phyloP scores from a whole-genome alignment of 1,140 invertebrate species.

The Drosophila bocki region DNA sequence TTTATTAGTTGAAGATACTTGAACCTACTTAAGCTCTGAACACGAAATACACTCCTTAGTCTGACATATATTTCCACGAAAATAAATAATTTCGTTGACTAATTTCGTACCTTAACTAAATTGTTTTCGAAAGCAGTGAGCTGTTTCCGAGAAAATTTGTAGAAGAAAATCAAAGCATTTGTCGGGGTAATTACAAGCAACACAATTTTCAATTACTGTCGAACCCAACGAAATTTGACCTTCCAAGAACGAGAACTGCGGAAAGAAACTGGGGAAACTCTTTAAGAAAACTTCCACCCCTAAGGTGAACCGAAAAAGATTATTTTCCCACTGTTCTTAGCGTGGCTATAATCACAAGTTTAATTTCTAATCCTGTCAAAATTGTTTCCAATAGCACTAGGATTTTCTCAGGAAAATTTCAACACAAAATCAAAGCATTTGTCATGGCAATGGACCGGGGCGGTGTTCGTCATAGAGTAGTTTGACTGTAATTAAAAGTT shows the following conservation, averaged over 20 bases:
- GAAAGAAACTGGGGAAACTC: neutral
- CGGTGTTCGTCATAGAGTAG: slow-evolving; percentile 55
- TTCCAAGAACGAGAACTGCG: neutral
- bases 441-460: slow-evolving; percentile 36
- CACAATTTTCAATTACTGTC: slow-evolving; percentile 20
- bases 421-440: slow-evolving; percentile 52
- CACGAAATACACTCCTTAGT: neutral
- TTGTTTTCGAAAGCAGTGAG: slow-evolving; percentile 2
- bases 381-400: slow-evolving; percentile 30
- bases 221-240: slow-evolving; percentile 16
- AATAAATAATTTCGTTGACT: neutral
- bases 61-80: neutral
- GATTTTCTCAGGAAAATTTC: slow-evolving; percentile 36
- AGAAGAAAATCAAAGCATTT: slow-evolving; percentile 10
- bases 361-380: slow-evolving; percentile 24
- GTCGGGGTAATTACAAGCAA: slow-evolving; percentile 13
- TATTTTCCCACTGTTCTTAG: slow-evolving; percentile 15
- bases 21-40: neutral
- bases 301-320: neutral
- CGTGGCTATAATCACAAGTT: slow-evolving; percentile 34
- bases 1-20: neutral
- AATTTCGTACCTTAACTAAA: neutral
- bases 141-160: neutral
- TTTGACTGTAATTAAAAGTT: slow-evolving; percentile 60
- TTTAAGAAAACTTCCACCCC: neutral